Conservation (phyloP, 2,888 invertebrate species). For the Eretmocerus hayati region DNA sequence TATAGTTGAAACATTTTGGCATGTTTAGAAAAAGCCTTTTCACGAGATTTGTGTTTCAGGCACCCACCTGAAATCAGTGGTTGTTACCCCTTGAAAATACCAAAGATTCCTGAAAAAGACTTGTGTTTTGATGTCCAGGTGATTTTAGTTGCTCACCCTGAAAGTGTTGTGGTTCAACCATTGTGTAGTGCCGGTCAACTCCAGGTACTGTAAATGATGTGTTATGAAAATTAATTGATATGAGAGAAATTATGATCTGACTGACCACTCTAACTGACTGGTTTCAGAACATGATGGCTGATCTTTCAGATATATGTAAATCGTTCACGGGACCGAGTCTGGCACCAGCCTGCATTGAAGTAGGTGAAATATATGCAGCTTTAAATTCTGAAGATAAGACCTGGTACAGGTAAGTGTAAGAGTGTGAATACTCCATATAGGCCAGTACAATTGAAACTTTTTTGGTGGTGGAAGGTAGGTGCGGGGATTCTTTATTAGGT, state of each 20-base stretch:
- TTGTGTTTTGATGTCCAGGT: constrained; percentile 64
- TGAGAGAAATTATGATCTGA: no score
- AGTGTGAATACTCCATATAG: no score
- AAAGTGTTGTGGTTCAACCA: constrained; percentile 57
- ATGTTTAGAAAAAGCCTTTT: no score
- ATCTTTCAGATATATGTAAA: constrained; percentile 57
- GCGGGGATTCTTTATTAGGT: no score
- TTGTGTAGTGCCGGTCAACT: no score
- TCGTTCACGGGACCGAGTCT: constrained; percentile 50
- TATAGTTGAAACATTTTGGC: no score
- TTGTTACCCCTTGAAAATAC: constrained; percentile 2
- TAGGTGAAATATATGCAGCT: constrained; percentile 63
- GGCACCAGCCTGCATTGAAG: constrained; percentile 42
- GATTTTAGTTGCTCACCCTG: constrained; percentile 69
- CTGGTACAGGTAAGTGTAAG: constrained; percentile 8
- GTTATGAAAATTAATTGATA: no score
- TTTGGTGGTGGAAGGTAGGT: no score
- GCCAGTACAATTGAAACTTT: neutral
- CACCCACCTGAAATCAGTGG: no score
- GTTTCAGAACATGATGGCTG: constrained; percentile 63
- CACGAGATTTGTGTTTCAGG: no score
- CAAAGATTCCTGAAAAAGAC: constrained; percentile 35
- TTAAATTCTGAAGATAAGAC: constrained; percentile 26
- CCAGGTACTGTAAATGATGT: no score
- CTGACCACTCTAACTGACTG: no score